Evolutionary conservation across 2,113 vertebrate species (phyloP).

Genomic region (Oxyruncus cristatus): DNA sequence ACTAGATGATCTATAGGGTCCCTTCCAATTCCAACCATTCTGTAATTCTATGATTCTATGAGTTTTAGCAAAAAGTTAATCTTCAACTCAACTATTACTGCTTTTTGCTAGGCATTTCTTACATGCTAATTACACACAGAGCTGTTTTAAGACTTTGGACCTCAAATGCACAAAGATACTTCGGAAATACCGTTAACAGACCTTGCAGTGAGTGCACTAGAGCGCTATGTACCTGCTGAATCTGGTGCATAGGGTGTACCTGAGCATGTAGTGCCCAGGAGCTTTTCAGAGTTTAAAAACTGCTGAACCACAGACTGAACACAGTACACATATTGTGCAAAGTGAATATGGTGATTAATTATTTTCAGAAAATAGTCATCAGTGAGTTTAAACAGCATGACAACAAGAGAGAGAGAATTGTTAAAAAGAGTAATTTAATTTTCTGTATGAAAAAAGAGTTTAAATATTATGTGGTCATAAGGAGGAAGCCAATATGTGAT

Average conservation of each 20-base stretch:
- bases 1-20: background rate
- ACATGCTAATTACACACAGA: background rate
- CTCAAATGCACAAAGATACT: background rate
- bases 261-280: background rate
- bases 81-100: background rate
- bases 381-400: background rate
- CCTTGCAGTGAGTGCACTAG: background rate
- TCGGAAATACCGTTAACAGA: background rate
- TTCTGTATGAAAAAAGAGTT: background rate
- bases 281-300: background rate
- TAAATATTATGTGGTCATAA: background rate
- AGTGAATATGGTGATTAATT: background rate
- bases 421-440: background rate
- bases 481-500: background rate
- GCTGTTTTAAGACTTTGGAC: background rate
- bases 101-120: background rate
- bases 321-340: background rate
- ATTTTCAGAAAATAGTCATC: background rate
- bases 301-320: background rate
- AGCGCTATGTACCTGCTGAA: accelerated
- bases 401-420: background rate
- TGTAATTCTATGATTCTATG: background rate
- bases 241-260: accelerated
- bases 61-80: background rate
- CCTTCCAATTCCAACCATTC: background rate